Percentiles rank a stretch among this genome's conserved stretches.
Evolutionary conservation across 2,113 vertebrate species (phyloP).

Genomic region (Aspidoscelis tigris): DNA sequence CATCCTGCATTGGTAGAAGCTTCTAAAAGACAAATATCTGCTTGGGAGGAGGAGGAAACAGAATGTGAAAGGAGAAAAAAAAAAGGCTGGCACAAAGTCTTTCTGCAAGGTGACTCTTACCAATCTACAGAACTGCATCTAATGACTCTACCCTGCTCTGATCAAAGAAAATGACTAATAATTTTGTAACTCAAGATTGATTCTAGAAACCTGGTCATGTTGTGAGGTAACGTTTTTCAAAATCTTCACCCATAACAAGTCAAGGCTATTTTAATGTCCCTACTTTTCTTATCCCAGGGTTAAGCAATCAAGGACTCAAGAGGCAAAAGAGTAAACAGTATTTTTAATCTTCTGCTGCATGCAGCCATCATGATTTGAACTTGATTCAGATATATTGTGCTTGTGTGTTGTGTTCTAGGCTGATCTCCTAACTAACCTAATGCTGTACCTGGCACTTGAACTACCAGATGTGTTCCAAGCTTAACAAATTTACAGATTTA

Average conservation of each 20-base stretch:
- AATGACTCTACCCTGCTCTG: not conserved
- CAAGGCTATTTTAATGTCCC: not conserved
- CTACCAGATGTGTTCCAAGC: slow-evolving; percentile 16
- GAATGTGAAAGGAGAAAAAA: slow-evolving; percentile 57
- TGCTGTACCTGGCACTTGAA: slow-evolving; percentile 11
- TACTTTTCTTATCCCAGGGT: too few relatives aligned
- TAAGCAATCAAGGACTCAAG: not conserved
- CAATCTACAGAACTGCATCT: not conserved
- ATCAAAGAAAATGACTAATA: not conserved
- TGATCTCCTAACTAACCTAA: too few relatives aligned
- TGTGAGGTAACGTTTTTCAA: not conserved
- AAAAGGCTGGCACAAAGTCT: slow-evolving; percentile 39
- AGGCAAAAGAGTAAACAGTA: too few relatives aligned
- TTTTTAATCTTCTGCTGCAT: too few relatives aligned
- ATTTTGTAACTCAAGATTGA: not conserved
- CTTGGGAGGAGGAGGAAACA: slow-evolving; percentile 62
- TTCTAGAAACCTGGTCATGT: too few relatives aligned
- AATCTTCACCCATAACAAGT: not conserved
- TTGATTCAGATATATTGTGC: not conserved
- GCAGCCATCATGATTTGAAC: too few relatives aligned
- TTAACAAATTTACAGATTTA: slow-evolving; percentile 58
- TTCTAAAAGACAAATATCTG: slow-evolving; percentile 65
- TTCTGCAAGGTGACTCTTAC: slow-evolving; percentile 38
- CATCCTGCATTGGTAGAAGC: slow-evolving; percentile 67
- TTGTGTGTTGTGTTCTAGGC: not conserved